A percentile compares a stretch with the other conserved stretches of the same genome.
phyloP scores from a whole-genome alignment of 2,113 vertebrate genomes.

The Ibidorhyncha struthersii region DNA sequence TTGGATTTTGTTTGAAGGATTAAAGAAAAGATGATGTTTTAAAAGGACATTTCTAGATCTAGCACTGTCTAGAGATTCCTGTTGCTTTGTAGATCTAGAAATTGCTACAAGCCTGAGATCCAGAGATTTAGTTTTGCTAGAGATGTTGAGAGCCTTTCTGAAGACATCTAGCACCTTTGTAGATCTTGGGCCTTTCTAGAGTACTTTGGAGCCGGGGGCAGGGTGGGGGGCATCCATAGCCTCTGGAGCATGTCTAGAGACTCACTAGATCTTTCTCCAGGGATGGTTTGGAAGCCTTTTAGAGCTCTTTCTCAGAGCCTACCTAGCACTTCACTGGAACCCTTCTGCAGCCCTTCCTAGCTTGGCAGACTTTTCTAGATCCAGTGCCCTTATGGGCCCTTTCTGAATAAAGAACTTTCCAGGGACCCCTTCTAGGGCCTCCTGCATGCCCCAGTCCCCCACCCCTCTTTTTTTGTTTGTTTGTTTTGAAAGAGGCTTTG shows the following conservation, averaged over 20 bases:
- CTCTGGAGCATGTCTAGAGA: neutral
- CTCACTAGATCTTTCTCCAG: neutral
- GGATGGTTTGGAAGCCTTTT: neutral
- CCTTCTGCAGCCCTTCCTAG: neutral
- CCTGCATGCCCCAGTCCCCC: neutral
- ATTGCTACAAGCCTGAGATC: neutral
- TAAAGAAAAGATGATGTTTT: neutral
- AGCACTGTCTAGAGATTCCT: neutral
- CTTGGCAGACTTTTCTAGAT: neutral
- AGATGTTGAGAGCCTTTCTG: neutral
- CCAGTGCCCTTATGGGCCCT: neutral
- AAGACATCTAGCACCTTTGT: neutral
- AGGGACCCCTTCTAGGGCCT: neutral
- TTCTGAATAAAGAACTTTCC: neutral
- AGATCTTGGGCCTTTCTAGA: neutral
- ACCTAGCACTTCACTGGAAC: neutral
- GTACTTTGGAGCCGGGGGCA: neutral
- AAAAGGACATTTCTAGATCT: neutral
- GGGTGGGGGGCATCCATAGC: neutral
- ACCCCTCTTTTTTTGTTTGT: neutral
- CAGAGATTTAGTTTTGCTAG: neutral
- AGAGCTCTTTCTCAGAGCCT: neutral
- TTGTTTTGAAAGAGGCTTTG: neutral
- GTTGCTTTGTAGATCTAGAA: neutral
- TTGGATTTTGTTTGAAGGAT: neutral